Conservation (phyloP, 2,113 vertebrate genomes). For the Zosterops hypoxanthus region DNA sequence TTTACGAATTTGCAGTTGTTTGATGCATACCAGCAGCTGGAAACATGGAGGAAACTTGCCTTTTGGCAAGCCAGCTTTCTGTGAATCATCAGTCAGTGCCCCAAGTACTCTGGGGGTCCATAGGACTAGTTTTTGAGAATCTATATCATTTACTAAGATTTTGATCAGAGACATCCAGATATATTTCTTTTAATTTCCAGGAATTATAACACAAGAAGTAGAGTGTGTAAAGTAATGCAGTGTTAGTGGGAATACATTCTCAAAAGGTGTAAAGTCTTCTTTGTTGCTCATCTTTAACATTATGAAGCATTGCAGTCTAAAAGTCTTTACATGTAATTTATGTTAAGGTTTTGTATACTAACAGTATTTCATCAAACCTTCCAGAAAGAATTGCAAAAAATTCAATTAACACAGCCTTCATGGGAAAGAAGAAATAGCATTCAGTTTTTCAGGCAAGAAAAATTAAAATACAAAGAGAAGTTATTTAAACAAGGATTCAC, state of each 20-base stretch:
- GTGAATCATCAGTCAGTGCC: neutral
- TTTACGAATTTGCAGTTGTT: neutral
- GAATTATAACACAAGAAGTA: neutral
- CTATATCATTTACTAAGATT: neutral
- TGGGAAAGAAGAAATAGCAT: neutral
- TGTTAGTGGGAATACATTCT: neutral
- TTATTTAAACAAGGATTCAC: neutral
- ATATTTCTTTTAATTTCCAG: too few species aligned
- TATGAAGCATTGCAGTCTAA: neutral
- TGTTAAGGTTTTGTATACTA: neutral
- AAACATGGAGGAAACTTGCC: neutral
- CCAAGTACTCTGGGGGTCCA: neutral
- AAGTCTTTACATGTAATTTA: neutral
- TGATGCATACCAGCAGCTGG: neutral
- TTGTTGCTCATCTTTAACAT: neutral
- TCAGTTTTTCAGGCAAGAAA: neutral
- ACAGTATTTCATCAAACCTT: constrained; percentile 41
- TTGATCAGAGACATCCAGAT: neutral
- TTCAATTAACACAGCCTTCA: neutral
- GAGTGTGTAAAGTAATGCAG: neutral
- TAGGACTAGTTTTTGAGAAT: neutral
- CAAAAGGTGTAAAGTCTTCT: neutral
- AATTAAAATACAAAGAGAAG: neutral
- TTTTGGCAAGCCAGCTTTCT: neutral
- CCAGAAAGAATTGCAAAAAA: constrained; percentile 41